Evolutionary conservation across 2,797 vertebrate species (phyloP).

Genomic region (Thunnus albacares): DNA sequence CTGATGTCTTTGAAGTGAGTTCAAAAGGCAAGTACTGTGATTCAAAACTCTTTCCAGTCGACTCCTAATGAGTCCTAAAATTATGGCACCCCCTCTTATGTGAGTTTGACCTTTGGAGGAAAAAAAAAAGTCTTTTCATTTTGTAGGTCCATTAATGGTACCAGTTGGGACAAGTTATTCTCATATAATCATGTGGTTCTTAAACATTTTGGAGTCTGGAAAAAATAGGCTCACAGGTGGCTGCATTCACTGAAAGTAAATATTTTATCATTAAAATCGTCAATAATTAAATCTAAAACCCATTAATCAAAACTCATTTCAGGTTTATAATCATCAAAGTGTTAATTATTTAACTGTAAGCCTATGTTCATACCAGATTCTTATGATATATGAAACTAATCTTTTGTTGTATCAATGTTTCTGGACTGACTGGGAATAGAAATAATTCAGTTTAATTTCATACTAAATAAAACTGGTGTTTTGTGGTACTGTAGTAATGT

Average conservation of each 20-base stretch:
- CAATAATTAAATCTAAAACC: slow-evolving; percentile 14
- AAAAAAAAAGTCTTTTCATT: slow-evolving; percentile 54
- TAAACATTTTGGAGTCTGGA: slow-evolving; percentile 13
- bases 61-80: slow-evolving; percentile 66
- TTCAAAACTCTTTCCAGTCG: slow-evolving; percentile 67
- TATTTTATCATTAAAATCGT: slow-evolving; percentile 28
- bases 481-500: slow-evolving; percentile 26
- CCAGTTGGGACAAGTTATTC: slow-evolving; percentile 33
- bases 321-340: slow-evolving; percentile 27
- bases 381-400: slow-evolving; percentile 39
- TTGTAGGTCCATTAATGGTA: slow-evolving; percentile 44
- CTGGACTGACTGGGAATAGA: slow-evolving; percentile 30
- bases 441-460: slow-evolving; percentile 52
- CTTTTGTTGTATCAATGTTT: slow-evolving; percentile 33
- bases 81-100: slow-evolving; percentile 48
- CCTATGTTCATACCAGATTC: slow-evolving; percentile 11
- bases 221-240: background rate
- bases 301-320: slow-evolving; percentile 25
- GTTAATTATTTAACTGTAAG: slow-evolving; percentile 28
- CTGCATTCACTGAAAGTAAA: slow-evolving; percentile 1
- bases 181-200: slow-evolving; percentile 29
- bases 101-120: slow-evolving; percentile 65
- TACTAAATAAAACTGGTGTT: slow-evolving; percentile 53
- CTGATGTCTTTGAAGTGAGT: slow-evolving; percentile 76
- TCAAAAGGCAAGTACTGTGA: slow-evolving; percentile 73